Evolutionary conservation across 1,140 invertebrate species (phyloP), one percentile per base, ranked within the genome.

Genomic region (Olivierus martensii): DNA sequence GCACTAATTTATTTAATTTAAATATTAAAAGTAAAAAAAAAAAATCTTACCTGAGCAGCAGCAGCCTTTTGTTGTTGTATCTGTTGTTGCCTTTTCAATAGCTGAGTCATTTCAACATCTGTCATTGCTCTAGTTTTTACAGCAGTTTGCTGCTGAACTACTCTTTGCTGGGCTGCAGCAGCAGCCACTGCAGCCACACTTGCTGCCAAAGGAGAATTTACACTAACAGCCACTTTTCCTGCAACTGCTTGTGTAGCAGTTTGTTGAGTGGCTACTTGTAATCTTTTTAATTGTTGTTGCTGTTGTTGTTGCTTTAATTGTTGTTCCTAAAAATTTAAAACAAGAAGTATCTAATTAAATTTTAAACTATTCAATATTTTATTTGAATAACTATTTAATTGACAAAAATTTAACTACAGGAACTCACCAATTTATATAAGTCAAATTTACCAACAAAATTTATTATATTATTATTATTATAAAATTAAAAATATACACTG

Each of bases 101-200:
- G 55, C 10, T 80, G 76, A 10, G 78, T 75, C 72, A 86, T 78
- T 63, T 85, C 83, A 18, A 75, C 72, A 17, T 83, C 79, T 0
- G 80, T 75, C 41, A 67, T 61, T 14, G 77, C 73, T 47, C 73
- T 74, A 55, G 68, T 73, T 57, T 68, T 72, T 21, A 51, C 57
- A 21, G 42, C 50, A 2, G 45, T 44, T 37, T 59, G 51, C 22
- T 56, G 58, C 46, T 41, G 46, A 11, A 46, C 21, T 2, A 55
- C 39, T 42, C 63, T 60, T 51, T 59, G 57, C 49, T 61, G 49
- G 22, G 66, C 60, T 55, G 66, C 65, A 60, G 66, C 65, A 60
- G 61, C 38, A 62, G 61, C 28, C 9, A 28, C 28, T 1, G 28
- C 28, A 6, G 28, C 28, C 4, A 28, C 28, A 28, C 28, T 28